These are phyloP conservation scores for Baronia brevicornis DNA, from an alignment of 2,888 invertebrate genomes.

Conservation along the genomic window DNA sequence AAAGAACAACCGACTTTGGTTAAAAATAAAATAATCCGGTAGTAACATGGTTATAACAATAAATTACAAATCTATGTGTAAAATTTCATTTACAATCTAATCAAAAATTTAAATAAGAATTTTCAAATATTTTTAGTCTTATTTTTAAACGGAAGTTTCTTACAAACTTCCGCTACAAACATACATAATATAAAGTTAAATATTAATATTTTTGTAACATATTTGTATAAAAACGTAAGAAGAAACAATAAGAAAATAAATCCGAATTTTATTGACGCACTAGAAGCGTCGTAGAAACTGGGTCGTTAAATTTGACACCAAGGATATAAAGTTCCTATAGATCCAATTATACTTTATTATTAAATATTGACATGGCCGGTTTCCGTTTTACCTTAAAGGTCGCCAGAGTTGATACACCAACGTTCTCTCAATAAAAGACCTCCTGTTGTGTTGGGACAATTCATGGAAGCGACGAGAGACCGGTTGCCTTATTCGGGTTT, in stretches of 20 bases:
- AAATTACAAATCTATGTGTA: too few species aligned
- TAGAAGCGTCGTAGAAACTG: constrained; percentile 2
- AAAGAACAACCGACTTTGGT: too few species aligned
- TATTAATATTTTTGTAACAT: too few species aligned
- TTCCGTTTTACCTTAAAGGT: constrained; percentile 15
- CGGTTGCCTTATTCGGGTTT: constrained; percentile 32
- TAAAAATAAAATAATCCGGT: too few species aligned
- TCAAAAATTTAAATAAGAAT: too few species aligned
- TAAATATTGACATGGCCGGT: constrained; percentile 10
- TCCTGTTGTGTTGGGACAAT: constrained; percentile 44
- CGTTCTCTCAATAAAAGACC: constrained; percentile 46
- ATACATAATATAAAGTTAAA: too few species aligned
- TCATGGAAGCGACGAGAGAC: constrained; percentile 37
- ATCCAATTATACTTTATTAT: constrained; percentile 6
- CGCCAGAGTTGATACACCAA: constrained; percentile 27
- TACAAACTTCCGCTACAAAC: too few species aligned
- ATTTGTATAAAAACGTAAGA: too few species aligned
- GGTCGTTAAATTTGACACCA: constrained; percentile 5
- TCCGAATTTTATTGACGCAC: neutral
- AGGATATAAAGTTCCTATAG: constrained; percentile 8
- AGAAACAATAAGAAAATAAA: neutral
- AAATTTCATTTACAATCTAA: too few species aligned
- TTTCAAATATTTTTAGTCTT: too few species aligned
- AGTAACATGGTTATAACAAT: too few species aligned
- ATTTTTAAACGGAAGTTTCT: too few species aligned